Conservation (phyloP, 2,888 invertebrate genomes). For the Ephialtes manifestator region DNA sequence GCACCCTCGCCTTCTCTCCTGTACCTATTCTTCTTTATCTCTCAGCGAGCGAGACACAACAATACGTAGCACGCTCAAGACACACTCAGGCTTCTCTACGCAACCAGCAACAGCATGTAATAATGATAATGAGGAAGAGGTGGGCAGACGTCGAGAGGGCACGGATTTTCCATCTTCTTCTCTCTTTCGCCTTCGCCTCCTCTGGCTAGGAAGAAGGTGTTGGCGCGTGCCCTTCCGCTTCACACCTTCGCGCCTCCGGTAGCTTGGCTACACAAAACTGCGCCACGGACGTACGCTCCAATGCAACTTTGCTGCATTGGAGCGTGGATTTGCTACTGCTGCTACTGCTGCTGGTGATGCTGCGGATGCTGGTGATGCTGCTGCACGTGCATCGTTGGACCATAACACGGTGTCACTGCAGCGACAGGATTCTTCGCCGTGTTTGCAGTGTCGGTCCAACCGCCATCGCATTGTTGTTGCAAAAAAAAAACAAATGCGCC, state of each 20-base stretch:
- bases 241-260: slow-evolving; percentile 76
- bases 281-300: not conserved
- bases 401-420: not conserved
- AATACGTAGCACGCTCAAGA: slow-evolving; percentile 35
- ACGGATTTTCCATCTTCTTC: not conserved
- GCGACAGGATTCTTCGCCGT: slow-evolving; percentile 10
- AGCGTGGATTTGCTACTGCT: not conserved
- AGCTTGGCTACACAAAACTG: slow-evolving; percentile 12
- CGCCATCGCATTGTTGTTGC: slow-evolving; percentile 4
- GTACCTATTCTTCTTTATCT: slow-evolving; percentile 44
- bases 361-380: not conserved
- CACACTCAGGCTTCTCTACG: slow-evolving; percentile 45
- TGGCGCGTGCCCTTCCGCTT: slow-evolving; percentile 82
- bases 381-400: slow-evolving; percentile 14
- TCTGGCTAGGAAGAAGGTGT: slow-evolving; percentile 77
- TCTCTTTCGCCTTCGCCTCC: slow-evolving; percentile 30
- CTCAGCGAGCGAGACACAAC: slow-evolving; percentile 16
- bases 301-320: not conserved
- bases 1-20: slow-evolving; percentile 49
- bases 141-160: slow-evolving; percentile 37
- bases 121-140: slow-evolving; percentile 80
- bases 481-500: not conserved
- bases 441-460: slow-evolving; percentile 1
- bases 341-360: not conserved
- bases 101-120: slow-evolving; percentile 75